Evolutionary conservation across 2,797 vertebrate genomes (phyloP).

Genomic region (Poeciliopsis paucimaculata): DNA sequence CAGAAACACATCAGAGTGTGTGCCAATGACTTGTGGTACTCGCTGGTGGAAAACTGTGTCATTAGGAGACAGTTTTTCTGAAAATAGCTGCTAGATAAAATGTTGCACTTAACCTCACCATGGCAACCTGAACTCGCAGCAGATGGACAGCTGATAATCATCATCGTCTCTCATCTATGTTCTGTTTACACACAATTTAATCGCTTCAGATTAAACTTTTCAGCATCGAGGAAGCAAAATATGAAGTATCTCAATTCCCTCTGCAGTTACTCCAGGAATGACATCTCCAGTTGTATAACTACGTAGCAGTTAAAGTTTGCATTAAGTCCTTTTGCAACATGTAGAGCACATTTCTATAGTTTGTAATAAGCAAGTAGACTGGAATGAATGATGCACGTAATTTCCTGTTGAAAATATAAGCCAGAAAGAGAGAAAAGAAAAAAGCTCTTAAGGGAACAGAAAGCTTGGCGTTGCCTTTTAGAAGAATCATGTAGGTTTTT

Average conservation of each 20-base stretch:
- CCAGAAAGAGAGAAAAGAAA: conserved; percentile 28
- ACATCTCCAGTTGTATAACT: background rate
- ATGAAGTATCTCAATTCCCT: background rate
- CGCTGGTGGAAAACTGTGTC: background rate
- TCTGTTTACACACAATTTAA: background rate
- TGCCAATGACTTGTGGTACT: background rate
- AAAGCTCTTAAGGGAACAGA: conserved; percentile 61
- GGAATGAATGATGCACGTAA: conserved; percentile 51
- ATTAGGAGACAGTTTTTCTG: conserved; percentile 6
- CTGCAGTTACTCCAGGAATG: background rate
- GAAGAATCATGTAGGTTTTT: conserved; percentile 55
- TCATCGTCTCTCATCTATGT: background rate
- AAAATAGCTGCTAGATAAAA: background rate
- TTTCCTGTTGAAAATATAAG: conserved; percentile 60
- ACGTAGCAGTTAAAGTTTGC: conserved; percentile 38
- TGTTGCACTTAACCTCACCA: background rate
- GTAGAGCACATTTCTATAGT: conserved; percentile 44
- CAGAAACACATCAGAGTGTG: conserved; percentile 1
- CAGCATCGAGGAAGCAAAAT: background rate
- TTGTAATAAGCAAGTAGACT: conserved; percentile 45
- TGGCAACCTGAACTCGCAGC: background rate
- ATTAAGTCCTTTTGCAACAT: conserved; percentile 48
- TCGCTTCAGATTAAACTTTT: background rate
- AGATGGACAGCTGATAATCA: conserved; percentile 6
- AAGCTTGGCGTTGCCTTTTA: conserved; percentile 69